Evolutionary conservation across 1,140 invertebrate species (phyloP), one percentile per base, ranked within the genome.

Genomic region (Mizuhopecten yessoensis): DNA sequence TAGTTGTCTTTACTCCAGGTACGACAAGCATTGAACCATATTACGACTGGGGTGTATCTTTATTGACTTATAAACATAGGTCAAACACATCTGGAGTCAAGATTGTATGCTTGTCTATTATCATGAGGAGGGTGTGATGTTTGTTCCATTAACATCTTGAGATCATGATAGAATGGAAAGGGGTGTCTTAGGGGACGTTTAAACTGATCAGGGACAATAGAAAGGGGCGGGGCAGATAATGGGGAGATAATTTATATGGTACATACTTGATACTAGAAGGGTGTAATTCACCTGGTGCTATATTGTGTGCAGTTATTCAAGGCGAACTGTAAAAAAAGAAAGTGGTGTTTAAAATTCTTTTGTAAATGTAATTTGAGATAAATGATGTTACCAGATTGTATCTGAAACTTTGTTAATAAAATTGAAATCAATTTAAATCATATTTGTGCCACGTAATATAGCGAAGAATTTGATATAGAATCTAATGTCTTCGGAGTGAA

Each of bases 91-190:
- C n/a, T 75, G 57, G 57, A 75, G 57, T 75, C 57, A 75, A 75
- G 57, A 75, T 75, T 75, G 57, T 75, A 29, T 75, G 57, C 29
- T 29, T 29, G 57, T 75, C 57, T 75, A 75, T 75, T 75, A 75
- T 75, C 57, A 75, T 2, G 17, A 75, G 57, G 9, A 29, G 1
- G 1, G 57, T 75, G 57, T n/a, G 20, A n/a, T 75, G 57, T 75
- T 75, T 75, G 57, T 29, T n/a, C 23, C n/a, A 5, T 75, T 29
- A 75, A 75, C 57, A 29, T 75, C 57, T 75, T 29, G 17, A 75
- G 57, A 75, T 75, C 57, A 29, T 29, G 57, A n/a, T 2, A 29
- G 9, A 17, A 75, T 29, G n/a, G 29, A 5, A 29, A 75, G 57
- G n/a, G 57, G n/a, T 5, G 57, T n/a, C 23, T 75, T 11, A 17